phyloP scores from a whole-genome alignment of 2,797 vertebrate species.

The Synaphobranchus kaupii region DNA sequence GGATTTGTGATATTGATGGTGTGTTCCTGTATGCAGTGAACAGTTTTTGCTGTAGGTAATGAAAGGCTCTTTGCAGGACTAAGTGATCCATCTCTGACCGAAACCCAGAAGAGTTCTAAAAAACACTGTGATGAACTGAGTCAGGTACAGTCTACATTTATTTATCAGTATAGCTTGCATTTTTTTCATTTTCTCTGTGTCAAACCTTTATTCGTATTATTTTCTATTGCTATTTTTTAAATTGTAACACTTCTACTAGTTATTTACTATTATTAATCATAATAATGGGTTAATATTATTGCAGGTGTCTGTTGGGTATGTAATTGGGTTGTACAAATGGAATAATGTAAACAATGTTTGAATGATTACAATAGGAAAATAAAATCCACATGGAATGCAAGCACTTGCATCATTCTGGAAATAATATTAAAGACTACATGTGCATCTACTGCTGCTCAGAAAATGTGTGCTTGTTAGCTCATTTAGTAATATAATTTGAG shows the following conservation, averaged over 20 bases:
- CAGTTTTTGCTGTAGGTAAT: background rate
- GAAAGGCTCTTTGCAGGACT: constrained; percentile 48
- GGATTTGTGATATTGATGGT: background rate
- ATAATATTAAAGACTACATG: too few relatives aligned
- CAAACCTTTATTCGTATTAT: background rate
- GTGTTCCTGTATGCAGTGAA: background rate
- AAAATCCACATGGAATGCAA: too few relatives aligned
- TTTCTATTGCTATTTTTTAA: background rate
- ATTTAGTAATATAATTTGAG: too few relatives aligned
- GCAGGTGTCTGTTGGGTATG: background rate
- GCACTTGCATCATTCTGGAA: too few relatives aligned
- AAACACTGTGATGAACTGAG: constrained; percentile 61
- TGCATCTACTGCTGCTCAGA: too few relatives aligned
- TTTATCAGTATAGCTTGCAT: background rate
- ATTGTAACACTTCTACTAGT: background rate
- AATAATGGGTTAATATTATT: background rate
- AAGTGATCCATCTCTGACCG: constrained; percentile 33
- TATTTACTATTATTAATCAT: background rate
- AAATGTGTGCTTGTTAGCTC: too few relatives aligned
- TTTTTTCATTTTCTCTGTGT: background rate
- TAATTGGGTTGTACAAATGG: too few relatives aligned
- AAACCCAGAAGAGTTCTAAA: constrained; percentile 33
- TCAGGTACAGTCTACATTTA: constrained; percentile 52
- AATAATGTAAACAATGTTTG: too few relatives aligned
- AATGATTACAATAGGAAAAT: too few relatives aligned